Conservation (phyloP, 1,140 invertebrate genomes). For the Drosophila rhopaloa region DNA sequence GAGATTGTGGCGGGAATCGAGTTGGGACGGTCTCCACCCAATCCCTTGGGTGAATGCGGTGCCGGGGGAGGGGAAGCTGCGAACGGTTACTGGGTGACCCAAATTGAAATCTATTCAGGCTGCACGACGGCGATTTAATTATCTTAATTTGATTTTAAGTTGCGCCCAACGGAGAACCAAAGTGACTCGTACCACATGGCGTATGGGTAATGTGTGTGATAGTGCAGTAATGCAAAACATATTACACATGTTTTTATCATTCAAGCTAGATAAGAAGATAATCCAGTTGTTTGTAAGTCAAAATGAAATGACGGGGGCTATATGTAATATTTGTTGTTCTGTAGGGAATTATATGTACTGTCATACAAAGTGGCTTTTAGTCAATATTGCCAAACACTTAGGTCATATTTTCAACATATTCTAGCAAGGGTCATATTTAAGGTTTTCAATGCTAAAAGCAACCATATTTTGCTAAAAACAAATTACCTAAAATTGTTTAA, state of each 20-base stretch:
- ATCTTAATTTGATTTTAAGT: conserved; percentile 58
- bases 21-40: background rate
- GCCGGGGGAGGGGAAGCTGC: background rate
- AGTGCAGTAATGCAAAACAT: background rate
- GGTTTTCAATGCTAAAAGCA: too few relatives aligned
- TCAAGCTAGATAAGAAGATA: background rate
- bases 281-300: background rate
- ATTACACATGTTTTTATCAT: background rate
- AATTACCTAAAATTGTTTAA: too few relatives aligned
- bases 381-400: too few relatives aligned
- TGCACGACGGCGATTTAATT: conserved; percentile 50
- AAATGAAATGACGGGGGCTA: background rate
- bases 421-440: too few relatives aligned
- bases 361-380: too few relatives aligned
- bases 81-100: conserved; percentile 38
- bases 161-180: conserved; percentile 17
- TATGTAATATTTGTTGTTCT: too few relatives aligned
- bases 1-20: background rate
- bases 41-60: conserved; percentile 1
- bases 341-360: too few relatives aligned
- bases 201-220: conserved; percentile 17
- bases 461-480: too few relatives aligned
- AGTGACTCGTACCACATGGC: conserved; percentile 23
- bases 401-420: too few relatives aligned
- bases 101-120: conserved; percentile 44